These are phyloP conservation scores for Drosophila repleta DNA, from an alignment of 1,140 invertebrate genomes.

Conservation along the genomic window DNA sequence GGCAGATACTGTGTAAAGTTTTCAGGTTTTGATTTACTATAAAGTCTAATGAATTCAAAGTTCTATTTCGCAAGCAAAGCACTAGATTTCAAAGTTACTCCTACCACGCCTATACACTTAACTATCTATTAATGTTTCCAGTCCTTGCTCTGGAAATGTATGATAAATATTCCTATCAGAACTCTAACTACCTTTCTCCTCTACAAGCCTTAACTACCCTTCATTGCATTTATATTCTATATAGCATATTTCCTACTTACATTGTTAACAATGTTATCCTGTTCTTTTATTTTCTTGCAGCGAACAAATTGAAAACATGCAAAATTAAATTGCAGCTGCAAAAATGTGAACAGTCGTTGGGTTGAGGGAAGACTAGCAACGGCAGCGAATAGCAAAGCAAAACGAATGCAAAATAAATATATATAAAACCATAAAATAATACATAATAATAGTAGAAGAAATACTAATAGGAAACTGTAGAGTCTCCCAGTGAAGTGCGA, in stretches of 20 bases:
- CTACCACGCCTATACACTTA: no score
- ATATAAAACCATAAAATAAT: constrained; percentile 24
- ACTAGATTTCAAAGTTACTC: no score
- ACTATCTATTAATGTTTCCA: no score
- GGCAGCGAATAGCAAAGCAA: constrained; percentile 10
- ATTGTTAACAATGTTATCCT: constrained; percentile 25
- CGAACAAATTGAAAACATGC: constrained; percentile 59
- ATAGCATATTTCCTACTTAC: background rate
- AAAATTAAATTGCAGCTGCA: constrained; percentile 38
- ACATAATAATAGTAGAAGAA: constrained; percentile 27
- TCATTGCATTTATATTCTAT: background rate
- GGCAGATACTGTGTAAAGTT: background rate
- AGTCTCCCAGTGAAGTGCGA: constrained; percentile 24
- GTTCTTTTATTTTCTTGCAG: constrained; percentile 51
- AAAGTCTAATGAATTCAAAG: no score
- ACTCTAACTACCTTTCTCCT: background rate
- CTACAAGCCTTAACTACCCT: background rate
- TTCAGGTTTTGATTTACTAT: background rate
- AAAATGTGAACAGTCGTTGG: constrained; percentile 36
- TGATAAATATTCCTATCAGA: no score
- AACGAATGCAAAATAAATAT: constrained; percentile 16
- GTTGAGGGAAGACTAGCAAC: background rate
- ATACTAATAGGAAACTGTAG: constrained; percentile 25
- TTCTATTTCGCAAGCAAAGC: no score
- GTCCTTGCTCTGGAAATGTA: no score